Base-by-base conservation (phyloP, 30 jellyfish, hydroid and myxozoan species). In the Chrysaora quinquecirrha region DNA sequence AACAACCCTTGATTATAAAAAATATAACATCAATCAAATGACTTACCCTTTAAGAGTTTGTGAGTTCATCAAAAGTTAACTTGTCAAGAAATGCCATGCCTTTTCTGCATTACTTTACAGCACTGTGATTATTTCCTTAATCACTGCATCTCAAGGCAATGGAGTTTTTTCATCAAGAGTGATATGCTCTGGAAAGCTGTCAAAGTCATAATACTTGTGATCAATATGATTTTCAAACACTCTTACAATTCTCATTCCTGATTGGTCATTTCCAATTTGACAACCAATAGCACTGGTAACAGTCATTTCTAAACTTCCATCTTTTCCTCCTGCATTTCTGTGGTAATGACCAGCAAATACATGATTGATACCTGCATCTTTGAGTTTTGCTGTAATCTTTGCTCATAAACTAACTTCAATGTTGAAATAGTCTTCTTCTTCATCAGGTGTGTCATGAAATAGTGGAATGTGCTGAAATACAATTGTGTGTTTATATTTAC, bases 341-440 rank as follows among this genome's bases (percentile, higher is more conserved):
- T 93, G 98, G 61, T 93, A 93, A 89, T 93, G 98, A 2, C 98
- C 98, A 0, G 97, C 89, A 75, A 93, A 93, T 30, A 91, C 87
- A 74, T 87, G 88, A 19, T 60, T 69, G 18, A 93, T 76, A 19
- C 97, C 97, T 30, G 96, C 98, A 9, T 67, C 75, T 49, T 71
- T 68, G 20, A 93, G 76, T 25, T 71, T 81, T 20, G 63, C 24
- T 63, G 87, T 29, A 48, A 93, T 73, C 30, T 56, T 48, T 29
- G 25, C 60, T 30, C 98, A 52, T 47, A 24, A 30, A 20, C 73
- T 67, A 27, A 54, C 85, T 28, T 71, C 78, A 52, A 87, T 80
- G 82, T 93, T 93, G 82, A 93, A 93, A 76, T 93, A 93, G 48
- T 82, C 98, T 47, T 87, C 97, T 11, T 65, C 95, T 64, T 93